phyloP scores from a whole-genome alignment of 53 echinoderm and acorn worm species.

The Luidia sarsii region DNA sequence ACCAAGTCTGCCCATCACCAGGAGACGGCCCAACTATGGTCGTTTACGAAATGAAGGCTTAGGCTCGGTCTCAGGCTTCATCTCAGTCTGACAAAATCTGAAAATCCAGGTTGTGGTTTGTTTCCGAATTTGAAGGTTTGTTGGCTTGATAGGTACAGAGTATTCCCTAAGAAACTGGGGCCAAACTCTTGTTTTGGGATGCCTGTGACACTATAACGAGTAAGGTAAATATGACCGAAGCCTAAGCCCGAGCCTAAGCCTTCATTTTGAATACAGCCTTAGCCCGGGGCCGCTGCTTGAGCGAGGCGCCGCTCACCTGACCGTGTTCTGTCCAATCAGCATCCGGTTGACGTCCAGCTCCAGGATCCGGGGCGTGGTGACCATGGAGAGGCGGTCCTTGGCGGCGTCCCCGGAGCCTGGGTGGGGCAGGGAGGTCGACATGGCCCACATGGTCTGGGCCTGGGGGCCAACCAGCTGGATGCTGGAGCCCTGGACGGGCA shows the following conservation, averaged over 20 bases:
- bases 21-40: not conserved
- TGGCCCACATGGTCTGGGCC: constrained; percentile 93
- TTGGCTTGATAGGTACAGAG: no score
- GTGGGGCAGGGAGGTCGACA: constrained; percentile 75
- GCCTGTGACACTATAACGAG: no score
- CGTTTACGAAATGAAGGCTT: no score
- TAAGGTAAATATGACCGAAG: no score
- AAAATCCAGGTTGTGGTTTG: no score
- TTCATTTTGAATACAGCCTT: no score
- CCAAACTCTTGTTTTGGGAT: no score
- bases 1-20: not conserved
- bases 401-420: constrained; percentile 20
- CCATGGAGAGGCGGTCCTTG: constrained; percentile 53
- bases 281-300: no score
- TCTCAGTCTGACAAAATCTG: no score
- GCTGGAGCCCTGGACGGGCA: constrained; percentile 77
- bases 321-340: constrained; percentile 96
- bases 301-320: constrained; percentile 62
- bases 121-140: no score
- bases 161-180: no score
- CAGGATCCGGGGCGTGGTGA: constrained; percentile 90
- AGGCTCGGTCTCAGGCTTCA: not conserved
- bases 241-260: no score
- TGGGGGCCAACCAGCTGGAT: constrained; percentile 76
- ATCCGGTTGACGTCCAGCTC: constrained; percentile 96